These are phyloP conservation scores for Temnothorax ravouxi DNA, from an alignment of 2,888 invertebrate species.

Conservation along the genomic window DNA sequence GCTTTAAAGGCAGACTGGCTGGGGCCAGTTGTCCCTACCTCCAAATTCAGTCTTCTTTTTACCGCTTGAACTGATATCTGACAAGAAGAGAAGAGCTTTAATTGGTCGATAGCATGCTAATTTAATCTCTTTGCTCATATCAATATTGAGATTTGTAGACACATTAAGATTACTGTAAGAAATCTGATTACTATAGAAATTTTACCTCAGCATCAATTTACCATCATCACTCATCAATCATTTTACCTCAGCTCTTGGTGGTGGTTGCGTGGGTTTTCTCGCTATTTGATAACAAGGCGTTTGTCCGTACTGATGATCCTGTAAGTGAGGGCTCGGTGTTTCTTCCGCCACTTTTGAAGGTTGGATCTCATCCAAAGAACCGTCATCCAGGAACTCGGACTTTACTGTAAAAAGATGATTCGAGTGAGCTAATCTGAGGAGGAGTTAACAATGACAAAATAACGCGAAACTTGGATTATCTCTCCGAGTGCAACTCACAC, in stretches of 20 bases:
- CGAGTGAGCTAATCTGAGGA: not conserved
- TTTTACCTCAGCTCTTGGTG: conserved; percentile 84
- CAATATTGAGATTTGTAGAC: not conserved
- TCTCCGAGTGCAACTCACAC: conserved; percentile 74
- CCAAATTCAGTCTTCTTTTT: conserved; percentile 93
- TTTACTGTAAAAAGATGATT: conserved; percentile 77
- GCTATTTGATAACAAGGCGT: conserved; percentile 88
- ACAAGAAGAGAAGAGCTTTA: conserved; percentile 28
- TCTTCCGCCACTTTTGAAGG: conserved; percentile 85
- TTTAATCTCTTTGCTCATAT: not conserved
- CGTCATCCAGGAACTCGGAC: conserved; percentile 84
- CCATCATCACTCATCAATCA: conserved; percentile 20
- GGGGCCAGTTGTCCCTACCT: conserved; percentile 87
- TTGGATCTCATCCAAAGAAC: conserved; percentile 83
- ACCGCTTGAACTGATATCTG: conserved; percentile 89
- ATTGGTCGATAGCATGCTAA: not conserved
- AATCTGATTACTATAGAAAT: conserved; percentile 22
- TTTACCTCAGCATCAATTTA: not conserved
- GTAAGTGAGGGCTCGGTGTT: conserved; percentile 91
- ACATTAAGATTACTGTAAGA: not conserved
- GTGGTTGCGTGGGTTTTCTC: conserved; percentile 84
- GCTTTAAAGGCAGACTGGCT: conserved; percentile 89
- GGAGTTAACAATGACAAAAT: not conserved
- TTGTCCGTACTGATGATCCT: conserved; percentile 95
- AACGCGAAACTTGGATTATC: not conserved